Evolutionary conservation across 2,888 invertebrate genomes (phyloP), one percentile per base, ranked within the genome.

Genomic region (Tipula lateralis): DNA sequence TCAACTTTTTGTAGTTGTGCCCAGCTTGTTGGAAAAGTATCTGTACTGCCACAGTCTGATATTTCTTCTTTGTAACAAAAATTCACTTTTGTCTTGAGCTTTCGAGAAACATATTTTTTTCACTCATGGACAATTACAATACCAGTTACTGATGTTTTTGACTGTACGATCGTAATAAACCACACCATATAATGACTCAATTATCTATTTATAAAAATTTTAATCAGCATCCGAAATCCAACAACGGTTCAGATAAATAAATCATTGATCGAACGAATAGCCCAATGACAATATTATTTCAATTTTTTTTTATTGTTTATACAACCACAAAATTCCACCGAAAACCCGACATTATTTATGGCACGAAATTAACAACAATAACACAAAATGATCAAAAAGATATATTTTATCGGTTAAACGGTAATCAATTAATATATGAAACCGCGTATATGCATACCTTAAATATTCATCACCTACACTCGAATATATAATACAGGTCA

Each of bases 391-490:
- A 66, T 66, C 66, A 66, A 66, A 44, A 24, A 19, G 66, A 66
- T 66, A 66, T 66, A 66, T 66, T 66, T 66, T 66, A 66, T 66
- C 66, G 66, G 66, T 24, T 66, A 66, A 66, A 66, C 66, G 66
- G 66, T 66, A 66, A 66, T 66, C 66, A 66, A 66, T 66, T 66
- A 66, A 50, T 66, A 24, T 66, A 66, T 24, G 24, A 24, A 24
- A 66, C 24, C 66, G 32, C 7, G 7, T 32, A 39, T 39, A 39
- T n/a, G 3, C 39, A 66, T 24, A 66, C 66, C 66, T 66, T 24
- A 66, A 66, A 66, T 66, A 66, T 66, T 66, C 19, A 24, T 66
- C 66, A 66, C 66, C 66, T 66, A 66, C 66, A 66, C 66, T 66
- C 66, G 1, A 36, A 12, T 36, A 36, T 9, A 36, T n/a, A n/a